Percentiles rank a stretch among this genome's conserved stretches.
Conservation (phyloP, 1,140 invertebrate species). For the Drosophila bipectinata region DNA sequence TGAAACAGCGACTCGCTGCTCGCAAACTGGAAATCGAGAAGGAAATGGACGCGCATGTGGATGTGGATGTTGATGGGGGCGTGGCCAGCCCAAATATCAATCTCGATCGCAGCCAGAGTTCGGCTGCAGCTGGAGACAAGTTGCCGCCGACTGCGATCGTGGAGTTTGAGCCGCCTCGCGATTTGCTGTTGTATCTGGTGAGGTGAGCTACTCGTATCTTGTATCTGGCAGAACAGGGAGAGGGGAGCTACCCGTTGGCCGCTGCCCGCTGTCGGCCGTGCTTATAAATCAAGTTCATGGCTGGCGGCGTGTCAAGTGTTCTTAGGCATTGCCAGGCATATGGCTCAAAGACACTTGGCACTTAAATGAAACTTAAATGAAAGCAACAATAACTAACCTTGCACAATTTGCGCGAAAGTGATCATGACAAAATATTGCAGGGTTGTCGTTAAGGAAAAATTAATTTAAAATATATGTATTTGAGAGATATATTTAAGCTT, state of each 20-base stretch:
- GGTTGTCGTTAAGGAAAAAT: conserved; percentile 10
- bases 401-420: conserved; percentile 59
- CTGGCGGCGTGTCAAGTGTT: conserved; percentile 72
- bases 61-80: conserved; percentile 31
- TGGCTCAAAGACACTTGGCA: conserved; percentile 48
- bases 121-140: conserved; percentile 58
- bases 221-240: conserved; percentile 17
- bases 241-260: conserved; percentile 3
- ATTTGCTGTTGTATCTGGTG: conserved; percentile 87
- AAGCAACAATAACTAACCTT: conserved; percentile 67
- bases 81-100: conserved; percentile 52
- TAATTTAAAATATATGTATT: too few relatives aligned
- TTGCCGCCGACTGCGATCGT: conserved; percentile 48
- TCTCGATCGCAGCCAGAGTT: conserved; percentile 31
- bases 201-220: conserved; percentile 84
- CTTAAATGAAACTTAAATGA: too few relatives aligned
- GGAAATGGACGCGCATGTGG: conserved; percentile 71
- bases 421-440: conserved; percentile 25
- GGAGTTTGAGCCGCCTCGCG: conserved; percentile 87
- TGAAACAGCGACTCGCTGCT: conserved; percentile 85
- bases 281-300: conserved; percentile 80
- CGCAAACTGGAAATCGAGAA: conserved; percentile 84
- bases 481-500: too few relatives aligned
- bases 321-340: conserved; percentile 48
- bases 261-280: conserved; percentile 36